Conservation (phyloP, 1,140 invertebrate species). For the Capitella teleta region DNA sequence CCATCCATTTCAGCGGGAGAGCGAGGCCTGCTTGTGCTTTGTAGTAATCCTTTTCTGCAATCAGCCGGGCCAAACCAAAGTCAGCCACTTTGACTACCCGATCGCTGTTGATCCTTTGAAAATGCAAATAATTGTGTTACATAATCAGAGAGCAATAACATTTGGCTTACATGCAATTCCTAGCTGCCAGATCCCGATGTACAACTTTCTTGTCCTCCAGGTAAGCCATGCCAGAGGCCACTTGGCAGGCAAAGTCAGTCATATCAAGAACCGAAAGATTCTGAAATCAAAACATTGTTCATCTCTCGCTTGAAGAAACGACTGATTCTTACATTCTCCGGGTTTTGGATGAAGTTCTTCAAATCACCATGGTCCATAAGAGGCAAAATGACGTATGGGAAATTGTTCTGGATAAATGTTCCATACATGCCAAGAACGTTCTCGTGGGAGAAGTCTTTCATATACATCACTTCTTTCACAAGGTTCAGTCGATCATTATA, state of each 20-base stretch:
- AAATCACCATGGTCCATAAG: slow-evolving; percentile 44
- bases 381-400: slow-evolving; percentile 41
- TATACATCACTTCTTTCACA: slow-evolving; percentile 37
- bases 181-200: slow-evolving; percentile 91
- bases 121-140: background rate
- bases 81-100: slow-evolving; percentile 31
- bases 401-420: slow-evolving; percentile 31
- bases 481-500: too few relatives aligned
- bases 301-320: slow-evolving; percentile 14
- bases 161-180: slow-evolving; percentile 88
- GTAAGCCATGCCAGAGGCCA: slow-evolving; percentile 97
- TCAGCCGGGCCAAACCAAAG: slow-evolving; percentile 32
- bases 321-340: slow-evolving; percentile 31
- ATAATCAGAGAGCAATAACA: background rate
- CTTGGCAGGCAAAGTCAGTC: slow-evolving; percentile 77
- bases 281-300: slow-evolving; percentile 26
- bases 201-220: slow-evolving; percentile 87
- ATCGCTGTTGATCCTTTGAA: slow-evolving; percentile 19
- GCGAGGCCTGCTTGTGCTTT: slow-evolving; percentile 4
- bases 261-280: slow-evolving; percentile 57
- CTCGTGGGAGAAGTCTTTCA: slow-evolving; percentile 41
- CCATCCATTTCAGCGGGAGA: slow-evolving; percentile 27
- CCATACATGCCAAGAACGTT: slow-evolving; percentile 43
- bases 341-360: slow-evolving; percentile 38
- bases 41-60: slow-evolving; percentile 33